Base-by-base conservation (phyloP, 2,888 invertebrate species). In the Deladenus siricidicola region DNA sequence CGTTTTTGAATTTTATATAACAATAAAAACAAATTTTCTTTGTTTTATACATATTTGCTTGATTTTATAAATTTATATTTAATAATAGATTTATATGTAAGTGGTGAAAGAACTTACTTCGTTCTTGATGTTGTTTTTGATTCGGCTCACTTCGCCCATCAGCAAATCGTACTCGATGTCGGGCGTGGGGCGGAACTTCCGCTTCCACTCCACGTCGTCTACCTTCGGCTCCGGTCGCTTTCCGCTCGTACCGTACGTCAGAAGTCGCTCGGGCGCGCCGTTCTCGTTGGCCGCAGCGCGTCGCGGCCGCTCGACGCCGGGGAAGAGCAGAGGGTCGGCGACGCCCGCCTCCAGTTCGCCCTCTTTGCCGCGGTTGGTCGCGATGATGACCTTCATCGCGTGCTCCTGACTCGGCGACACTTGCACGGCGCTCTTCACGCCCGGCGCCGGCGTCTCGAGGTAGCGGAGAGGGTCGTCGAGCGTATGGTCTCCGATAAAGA, bases 381-480 rank as follows among this genome's bases (percentile, higher is more conserved):
- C 58, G 24, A 63, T 66, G 3, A 30, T 24, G 42, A 76, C 76
- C 63, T 74, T 72, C 76, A 78, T 79, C 14, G 70, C 67, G 58
- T 76, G 73, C 54, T 78, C 78, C 51, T 64, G 68, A 21, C 67
- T 63, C 8, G 78, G 78, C 29, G 72, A 71, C 6, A 71, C 50
- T n/a, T 71, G 56, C 4, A 75, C 70, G 1, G 76, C 73, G 47
- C 70, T 68, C 62, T 77, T 77, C 6, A 71, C 72, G 47, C 76
- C 76, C 1, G 74, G 70, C 3, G 67, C 62, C 0, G 67, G 68
- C 34, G 62, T 66, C 30, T 63, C 17, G 51, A 26, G 14, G 26
- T 44, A 26, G 17, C 43, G 30, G 34, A 34, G 39, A 26, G 64
- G 62, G 8, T 65, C 62, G 51, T 70, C 61, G 29, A 76, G 63